Evolutionary conservation across 2,888 invertebrate species (phyloP).

Genomic region (Hirtodrosophila duncani): DNA sequence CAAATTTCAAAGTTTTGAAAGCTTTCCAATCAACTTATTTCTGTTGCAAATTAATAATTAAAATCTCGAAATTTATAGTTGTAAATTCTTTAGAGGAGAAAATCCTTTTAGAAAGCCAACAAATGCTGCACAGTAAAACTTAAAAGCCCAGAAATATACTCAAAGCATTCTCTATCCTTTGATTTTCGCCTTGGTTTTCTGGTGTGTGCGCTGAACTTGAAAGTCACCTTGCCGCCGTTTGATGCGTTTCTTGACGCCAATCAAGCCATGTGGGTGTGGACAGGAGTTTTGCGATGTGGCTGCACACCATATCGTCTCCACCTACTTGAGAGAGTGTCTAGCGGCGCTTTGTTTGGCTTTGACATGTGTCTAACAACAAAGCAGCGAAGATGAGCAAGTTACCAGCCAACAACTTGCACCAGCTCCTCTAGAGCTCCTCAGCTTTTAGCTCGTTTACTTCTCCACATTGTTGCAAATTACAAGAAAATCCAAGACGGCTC

Average conservation of each 20-base stretch:
- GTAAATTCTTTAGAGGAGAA: slow-evolving; percentile 34
- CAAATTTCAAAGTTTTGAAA: slow-evolving; percentile 12
- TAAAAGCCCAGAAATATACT: no score
- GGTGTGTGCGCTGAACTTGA: slow-evolving; percentile 52
- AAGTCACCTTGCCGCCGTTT: slow-evolving; percentile 54
- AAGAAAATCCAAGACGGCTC: slow-evolving; percentile 47
- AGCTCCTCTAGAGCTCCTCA: not conserved
- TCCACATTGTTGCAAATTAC: slow-evolving; percentile 62
- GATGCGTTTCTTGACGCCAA: slow-evolving; percentile 68
- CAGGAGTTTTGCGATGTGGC: not conserved
- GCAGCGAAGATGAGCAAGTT: slow-evolving; percentile 1
- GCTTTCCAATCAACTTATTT: no score
- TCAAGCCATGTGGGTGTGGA: slow-evolving; percentile 40
- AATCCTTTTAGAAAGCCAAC: no score
- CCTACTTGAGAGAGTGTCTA: slow-evolving; percentile 5
- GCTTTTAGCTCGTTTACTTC: no score
- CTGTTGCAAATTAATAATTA: no score
- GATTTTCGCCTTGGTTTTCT: not conserved
- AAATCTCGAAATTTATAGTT: no score
- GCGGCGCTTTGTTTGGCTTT: slow-evolving; percentile 48
- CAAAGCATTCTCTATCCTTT: not conserved
- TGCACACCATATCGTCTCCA: not conserved
- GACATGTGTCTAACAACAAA: slow-evolving; percentile 49
- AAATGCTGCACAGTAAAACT: no score
- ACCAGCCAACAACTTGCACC: slow-evolving; percentile 14